phyloP scores from a whole-genome alignment of 1,140 invertebrate genomes.

The Papilio helenus region DNA sequence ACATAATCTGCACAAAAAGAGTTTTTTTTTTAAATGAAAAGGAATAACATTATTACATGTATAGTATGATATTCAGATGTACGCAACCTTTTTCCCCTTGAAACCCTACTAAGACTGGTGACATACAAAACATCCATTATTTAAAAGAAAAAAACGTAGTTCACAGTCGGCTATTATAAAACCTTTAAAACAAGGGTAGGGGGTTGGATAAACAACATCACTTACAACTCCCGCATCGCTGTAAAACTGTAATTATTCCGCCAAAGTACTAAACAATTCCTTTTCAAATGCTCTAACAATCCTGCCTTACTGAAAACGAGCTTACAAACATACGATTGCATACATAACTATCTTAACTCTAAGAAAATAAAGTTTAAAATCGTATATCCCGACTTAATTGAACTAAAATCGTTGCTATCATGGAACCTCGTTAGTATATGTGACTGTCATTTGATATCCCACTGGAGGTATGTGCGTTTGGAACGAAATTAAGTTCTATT shows the following conservation, averaged over 20 bases:
- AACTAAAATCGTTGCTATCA: conserved; percentile 64
- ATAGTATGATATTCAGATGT: too few relatives aligned
- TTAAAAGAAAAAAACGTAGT: conserved; percentile 26
- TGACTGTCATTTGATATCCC: conserved; percentile 76
- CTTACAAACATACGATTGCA: conserved; percentile 44
- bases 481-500: conserved; percentile 50
- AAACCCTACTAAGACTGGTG: conserved; percentile 8
- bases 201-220: conserved; percentile 43
- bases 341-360: conserved; percentile 38
- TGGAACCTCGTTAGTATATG: conserved; percentile 75
- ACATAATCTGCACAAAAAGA: too few relatives aligned
- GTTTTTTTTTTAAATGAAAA: too few relatives aligned
- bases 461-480: conserved; percentile 46
- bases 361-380: conserved; percentile 52
- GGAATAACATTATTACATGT: too few relatives aligned
- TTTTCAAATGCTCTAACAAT: conserved; percentile 67
- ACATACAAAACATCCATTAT: conserved; percentile 25
- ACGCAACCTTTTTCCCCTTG: not conserved
- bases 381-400: conserved; percentile 42
- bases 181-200: not conserved
- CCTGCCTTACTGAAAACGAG: conserved; percentile 55
- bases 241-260: conserved; percentile 66
- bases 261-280: conserved; percentile 67
- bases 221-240: conserved; percentile 51
- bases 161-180: conserved; percentile 16